Percentiles rank a stretch among this genome's conserved stretches.
Conservation (phyloP, 2,113 vertebrate genomes). For the rabbit (Oryctolagus cuniculus) region DNA sequence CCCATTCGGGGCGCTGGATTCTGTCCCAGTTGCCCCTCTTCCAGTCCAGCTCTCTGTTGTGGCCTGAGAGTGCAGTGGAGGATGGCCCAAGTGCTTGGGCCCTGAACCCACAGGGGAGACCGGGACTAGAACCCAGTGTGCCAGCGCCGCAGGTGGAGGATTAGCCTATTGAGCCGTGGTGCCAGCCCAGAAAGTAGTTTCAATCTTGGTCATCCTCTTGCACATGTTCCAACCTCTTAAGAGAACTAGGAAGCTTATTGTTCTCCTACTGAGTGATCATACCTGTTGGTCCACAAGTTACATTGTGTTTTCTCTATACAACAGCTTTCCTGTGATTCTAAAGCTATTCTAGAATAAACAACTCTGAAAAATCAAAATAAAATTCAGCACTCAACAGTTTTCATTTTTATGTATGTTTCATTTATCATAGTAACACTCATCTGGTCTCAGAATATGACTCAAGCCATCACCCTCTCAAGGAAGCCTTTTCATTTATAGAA, state of each 20-base stretch:
- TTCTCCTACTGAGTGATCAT: not conserved
- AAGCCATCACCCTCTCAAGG: not conserved
- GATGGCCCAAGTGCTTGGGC: too few species aligned
- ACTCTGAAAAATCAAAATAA: not conserved
- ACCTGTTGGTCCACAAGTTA: not conserved
- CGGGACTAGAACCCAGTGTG: too few species aligned
- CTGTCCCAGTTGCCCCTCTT: too few species aligned
- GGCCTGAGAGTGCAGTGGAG: too few species aligned
- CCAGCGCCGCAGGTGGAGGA: too few species aligned
- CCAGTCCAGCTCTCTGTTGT: too few species aligned
- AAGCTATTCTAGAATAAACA: not conserved
- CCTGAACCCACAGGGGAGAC: too few species aligned
- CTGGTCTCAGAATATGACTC: not conserved
- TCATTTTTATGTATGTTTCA: not conserved
- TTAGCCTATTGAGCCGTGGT: too few species aligned
- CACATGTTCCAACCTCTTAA: not conserved
- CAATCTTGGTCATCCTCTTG: too few species aligned
- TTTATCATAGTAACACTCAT: not conserved
- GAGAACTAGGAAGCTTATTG: not conserved
- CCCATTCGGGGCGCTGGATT: too few species aligned
- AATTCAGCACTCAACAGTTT: not conserved
- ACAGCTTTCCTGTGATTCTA: not conserved
- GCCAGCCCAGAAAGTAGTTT: too few species aligned
- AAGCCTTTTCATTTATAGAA: not conserved
- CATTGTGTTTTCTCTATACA: not conserved